These are phyloP conservation scores for Nymphalis urticae DNA, from an alignment of 2,888 invertebrate species.

Conservation along the genomic window DNA sequence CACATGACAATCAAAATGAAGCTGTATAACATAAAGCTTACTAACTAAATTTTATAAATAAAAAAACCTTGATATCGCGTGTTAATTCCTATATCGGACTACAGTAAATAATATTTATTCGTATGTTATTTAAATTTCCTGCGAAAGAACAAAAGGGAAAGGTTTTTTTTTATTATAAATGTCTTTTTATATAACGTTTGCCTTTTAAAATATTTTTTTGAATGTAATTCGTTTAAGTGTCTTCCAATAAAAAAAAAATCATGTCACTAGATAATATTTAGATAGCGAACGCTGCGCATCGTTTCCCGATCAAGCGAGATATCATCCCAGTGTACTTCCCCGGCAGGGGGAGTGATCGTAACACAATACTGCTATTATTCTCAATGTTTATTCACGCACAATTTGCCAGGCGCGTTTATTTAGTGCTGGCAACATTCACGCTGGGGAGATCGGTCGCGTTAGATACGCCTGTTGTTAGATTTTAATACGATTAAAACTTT, in stretches of 20 bases:
- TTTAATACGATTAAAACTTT: conserved; percentile 35
- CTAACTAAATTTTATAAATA: too few relatives aligned
- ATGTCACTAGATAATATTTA: conserved; percentile 27
- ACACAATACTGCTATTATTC: conserved; percentile 77
- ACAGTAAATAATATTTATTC: too few relatives aligned
- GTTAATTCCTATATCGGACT: too few relatives aligned
- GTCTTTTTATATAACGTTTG: too few relatives aligned
- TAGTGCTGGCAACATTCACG: conserved; percentile 68
- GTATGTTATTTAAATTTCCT: too few relatives aligned
- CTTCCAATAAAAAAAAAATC: conserved; percentile 19
- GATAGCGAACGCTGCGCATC: conserved; percentile 26
- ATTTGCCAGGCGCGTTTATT: conserved; percentile 75
- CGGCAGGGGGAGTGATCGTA: conserved; percentile 48
- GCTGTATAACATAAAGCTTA: too few relatives aligned
- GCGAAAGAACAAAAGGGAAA: too few relatives aligned
- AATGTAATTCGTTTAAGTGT: neutral
- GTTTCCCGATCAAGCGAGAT: conserved; percentile 45
- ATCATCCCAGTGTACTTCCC: conserved; percentile 37
- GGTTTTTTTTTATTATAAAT: too few relatives aligned
- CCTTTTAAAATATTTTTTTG: too few relatives aligned
- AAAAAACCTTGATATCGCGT: too few relatives aligned
- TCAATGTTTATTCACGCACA: conserved; percentile 78
- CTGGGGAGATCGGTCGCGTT: conserved; percentile 33
- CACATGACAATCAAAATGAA: too few relatives aligned
- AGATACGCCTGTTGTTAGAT: conserved; percentile 19